Evolutionary conservation across 2,113 vertebrate species (phyloP), one percentile per base, ranked within the genome.

Genomic region (Loxodonta africana): DNA sequence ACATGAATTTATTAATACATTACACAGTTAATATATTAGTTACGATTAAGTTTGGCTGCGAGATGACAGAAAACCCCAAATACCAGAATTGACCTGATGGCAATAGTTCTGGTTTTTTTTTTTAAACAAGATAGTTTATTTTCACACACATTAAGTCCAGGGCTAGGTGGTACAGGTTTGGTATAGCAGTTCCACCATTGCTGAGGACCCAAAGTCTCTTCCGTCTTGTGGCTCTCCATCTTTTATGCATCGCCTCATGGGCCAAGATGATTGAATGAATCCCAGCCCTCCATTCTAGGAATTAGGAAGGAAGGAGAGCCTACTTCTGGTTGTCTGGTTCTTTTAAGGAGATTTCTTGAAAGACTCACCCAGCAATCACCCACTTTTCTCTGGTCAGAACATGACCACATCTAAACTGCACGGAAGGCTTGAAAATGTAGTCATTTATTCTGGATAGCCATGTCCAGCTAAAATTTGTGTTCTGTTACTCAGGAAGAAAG

Each of bases 21-120:
- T 83, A 63, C 44, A 44, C 78, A 86, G 33, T 53, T 83, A 63
- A 48, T 85, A 60, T 71, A 90, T 57, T 95, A 73, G 21, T 88
- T 96, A 28, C 71, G 33, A 53, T 93, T 92, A 81, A 92, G 33
- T 92, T 95, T 97, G 77, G 15, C 81, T 94, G 88, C n/a, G 48
- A 60, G 7, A 28, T 86, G 94, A 67, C 78, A 86, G 48, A 81
- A 53, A 53, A 48, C n/a, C 23, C 41, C 65, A 90, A 90, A n/a
- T 95, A 41, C 41, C 30, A 30, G 5, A 57, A 57, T 57, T 12
- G 53, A 57, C 48, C 10, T 48, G 48, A 48, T 48, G 48, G 48
- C 53, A 57, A 17, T 17, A 57, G 53, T 3, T 57, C 15, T 57
- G 53, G 15, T 57, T 95, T 62, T 12, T 76, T 94, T 88, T 57